Evolutionary conservation across 2,888 invertebrate genomes (phyloP).

Genomic region (Mythimna loreyi): DNA sequence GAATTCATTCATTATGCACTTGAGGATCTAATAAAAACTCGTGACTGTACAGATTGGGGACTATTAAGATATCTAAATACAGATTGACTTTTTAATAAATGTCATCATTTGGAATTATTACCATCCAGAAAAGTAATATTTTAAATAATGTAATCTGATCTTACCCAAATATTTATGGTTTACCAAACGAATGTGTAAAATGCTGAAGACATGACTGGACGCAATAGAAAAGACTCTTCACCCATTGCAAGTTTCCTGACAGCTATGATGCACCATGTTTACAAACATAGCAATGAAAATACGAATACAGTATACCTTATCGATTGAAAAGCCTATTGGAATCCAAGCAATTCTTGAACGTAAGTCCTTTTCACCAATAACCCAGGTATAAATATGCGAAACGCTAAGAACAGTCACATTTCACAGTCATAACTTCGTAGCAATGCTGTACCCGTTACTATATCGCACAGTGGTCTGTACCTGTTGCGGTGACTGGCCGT

Average conservation of each 20-base stretch:
- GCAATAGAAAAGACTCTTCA: neutral
- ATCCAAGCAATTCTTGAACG: constrained; percentile 21
- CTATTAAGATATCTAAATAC: neutral
- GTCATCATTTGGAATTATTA: neutral
- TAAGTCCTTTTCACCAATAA: constrained; percentile 43
- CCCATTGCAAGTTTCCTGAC: neutral
- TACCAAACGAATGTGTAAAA: neutral
- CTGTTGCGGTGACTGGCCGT: constrained; percentile 86
- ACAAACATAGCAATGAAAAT: constrained; percentile 12
- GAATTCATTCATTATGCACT: constrained; percentile 36
- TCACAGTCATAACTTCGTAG: constrained; percentile 64
- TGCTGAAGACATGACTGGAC: neutral
- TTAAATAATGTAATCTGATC: no score
- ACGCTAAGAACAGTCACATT: constrained; percentile 61
- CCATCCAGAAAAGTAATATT: neutral
- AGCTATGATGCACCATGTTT: constrained; percentile 1
- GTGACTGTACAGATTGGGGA: constrained; percentile 2
- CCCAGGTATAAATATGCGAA: constrained; percentile 50
- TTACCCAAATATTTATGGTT: neutral
- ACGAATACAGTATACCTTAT: constrained; percentile 3
- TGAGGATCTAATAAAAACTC: constrained; percentile 23
- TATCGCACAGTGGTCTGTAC: constrained; percentile 81
- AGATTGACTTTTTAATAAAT: neutral
- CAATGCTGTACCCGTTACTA: constrained; percentile 78
- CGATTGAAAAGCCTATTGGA: neutral